Evolutionary conservation across 2,888 invertebrate species (phyloP).

Genomic region (Chelonus formosanus): DNA sequence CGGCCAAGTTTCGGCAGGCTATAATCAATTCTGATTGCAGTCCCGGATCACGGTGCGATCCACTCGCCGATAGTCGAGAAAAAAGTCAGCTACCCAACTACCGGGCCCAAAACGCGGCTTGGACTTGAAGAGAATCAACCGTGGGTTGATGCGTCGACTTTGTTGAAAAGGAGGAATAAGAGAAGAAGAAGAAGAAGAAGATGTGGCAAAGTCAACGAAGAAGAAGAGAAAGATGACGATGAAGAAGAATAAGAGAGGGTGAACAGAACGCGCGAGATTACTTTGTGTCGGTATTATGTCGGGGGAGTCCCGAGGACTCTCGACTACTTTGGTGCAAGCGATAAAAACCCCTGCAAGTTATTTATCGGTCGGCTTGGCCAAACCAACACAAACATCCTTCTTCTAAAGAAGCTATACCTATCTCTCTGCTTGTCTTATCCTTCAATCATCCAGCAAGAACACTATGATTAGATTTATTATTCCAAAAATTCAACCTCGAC

Average conservation of each 20-base stretch:
- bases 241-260: conserved; percentile 25
- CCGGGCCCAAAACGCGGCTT: conserved; percentile 49
- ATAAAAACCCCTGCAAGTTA: conserved; percentile 53
- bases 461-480: conserved; percentile 21
- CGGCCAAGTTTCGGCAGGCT: conserved; percentile 64
- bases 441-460: conserved; percentile 12
- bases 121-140: conserved; percentile 19
- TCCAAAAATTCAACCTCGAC: conserved; percentile 12
- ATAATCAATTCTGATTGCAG: conserved; percentile 65
- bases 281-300: conserved; percentile 32
- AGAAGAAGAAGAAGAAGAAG: neutral
- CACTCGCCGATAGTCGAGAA: conserved; percentile 61
- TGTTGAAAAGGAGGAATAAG: neutral
- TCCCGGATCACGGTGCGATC: conserved; percentile 61
- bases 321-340: conserved; percentile 38
- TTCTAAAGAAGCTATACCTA: neutral
- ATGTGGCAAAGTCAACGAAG: neutral
- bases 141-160: conserved; percentile 1
- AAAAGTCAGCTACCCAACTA: conserved; percentile 59
- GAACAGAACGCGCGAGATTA: conserved; percentile 34
- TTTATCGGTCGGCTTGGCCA: conserved; percentile 49
- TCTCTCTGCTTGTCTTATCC: conserved; percentile 6
- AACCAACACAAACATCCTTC: conserved; percentile 42
- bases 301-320: conserved; percentile 34
- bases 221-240: conserved; percentile 11